These are phyloP conservation scores for Pomatorhinus ruficollis DNA, from an alignment of 2,113 vertebrate genomes.

Conservation along the genomic window DNA sequence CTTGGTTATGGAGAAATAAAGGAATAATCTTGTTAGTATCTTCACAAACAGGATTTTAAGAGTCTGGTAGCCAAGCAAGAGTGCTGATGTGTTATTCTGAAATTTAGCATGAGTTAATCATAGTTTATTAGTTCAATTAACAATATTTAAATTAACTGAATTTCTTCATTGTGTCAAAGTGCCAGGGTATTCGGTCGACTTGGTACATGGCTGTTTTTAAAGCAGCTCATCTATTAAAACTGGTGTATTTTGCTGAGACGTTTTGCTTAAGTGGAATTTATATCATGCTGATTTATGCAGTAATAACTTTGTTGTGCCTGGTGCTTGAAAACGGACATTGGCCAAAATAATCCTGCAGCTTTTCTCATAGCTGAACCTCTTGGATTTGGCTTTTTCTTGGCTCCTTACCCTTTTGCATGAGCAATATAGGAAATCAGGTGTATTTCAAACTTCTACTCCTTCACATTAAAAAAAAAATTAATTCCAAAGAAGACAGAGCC, in stretches of 20 bases:
- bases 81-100: not conserved
- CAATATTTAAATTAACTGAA: not conserved
- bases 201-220: not conserved
- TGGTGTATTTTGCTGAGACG: not conserved
- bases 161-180: not conserved
- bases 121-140: not conserved
- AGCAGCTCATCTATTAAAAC: not conserved
- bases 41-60: not conserved
- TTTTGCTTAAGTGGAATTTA: not conserved
- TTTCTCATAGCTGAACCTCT: not conserved
- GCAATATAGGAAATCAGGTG: not conserved
- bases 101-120: not conserved
- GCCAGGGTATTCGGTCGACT: not conserved
- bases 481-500: not conserved
- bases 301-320: not conserved
- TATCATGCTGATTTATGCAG: not conserved
- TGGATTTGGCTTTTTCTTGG: not conserved
- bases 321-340: not conserved
- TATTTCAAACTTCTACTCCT: not conserved
- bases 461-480: not conserved
- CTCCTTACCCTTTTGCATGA: not conserved
- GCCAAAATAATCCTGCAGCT: not conserved
- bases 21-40: not conserved
- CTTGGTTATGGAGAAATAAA: not conserved
- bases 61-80: not conserved